Base-by-base conservation (phyloP, 2,888 invertebrate genomes). In the Hipparchia semele region DNA sequence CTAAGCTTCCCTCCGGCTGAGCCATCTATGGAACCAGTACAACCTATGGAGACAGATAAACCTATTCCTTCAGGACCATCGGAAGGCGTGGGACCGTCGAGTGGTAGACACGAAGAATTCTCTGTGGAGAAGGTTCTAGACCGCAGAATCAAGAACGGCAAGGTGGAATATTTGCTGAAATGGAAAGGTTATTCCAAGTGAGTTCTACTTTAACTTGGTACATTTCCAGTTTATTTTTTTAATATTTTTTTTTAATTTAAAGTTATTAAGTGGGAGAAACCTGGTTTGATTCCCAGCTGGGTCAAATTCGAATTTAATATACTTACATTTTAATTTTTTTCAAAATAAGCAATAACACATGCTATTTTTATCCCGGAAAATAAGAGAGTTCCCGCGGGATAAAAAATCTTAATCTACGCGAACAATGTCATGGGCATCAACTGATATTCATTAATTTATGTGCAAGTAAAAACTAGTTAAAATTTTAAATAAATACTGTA, bases 51-150 rank as follows among this genome's bases (percentile, higher is more conserved):
- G 33, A 78, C 82, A 3, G 80, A 79, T 6, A 77, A 76, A 70
- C 69, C 72, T 45, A 69, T 79, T 2, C 73, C 72, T 6, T 60
- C 70, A 0, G 77, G 76, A 12, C 72, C 79, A 0, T 23, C 78
- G 6, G 76, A 78, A 56, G 71, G 70, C 10, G 72, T 75, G 1
- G 86, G 85, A 0, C 87, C 88, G 8, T 84, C 84, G 70, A 85
- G 89, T 39, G 91, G 90, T 0, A 91, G 86, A 80, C 92, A 90
- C 58, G 96, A 97, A 79, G 97, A 97, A 80, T 96, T 95, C 81
- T 96, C 96, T 0, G 97, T 97, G 0, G 97, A 97, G 83, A 96
- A 96, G 82, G 96, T 97, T 45, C 87, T 97, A 23, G 96, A 97
- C 82, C 95, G 96, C 77, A 89, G 96, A 80, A 94, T 95, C 10